phyloP scores from a whole-genome alignment of 30 jellyfish, hydroid and myxozoan genomes.

The Phacellophora camtschatica region DNA sequence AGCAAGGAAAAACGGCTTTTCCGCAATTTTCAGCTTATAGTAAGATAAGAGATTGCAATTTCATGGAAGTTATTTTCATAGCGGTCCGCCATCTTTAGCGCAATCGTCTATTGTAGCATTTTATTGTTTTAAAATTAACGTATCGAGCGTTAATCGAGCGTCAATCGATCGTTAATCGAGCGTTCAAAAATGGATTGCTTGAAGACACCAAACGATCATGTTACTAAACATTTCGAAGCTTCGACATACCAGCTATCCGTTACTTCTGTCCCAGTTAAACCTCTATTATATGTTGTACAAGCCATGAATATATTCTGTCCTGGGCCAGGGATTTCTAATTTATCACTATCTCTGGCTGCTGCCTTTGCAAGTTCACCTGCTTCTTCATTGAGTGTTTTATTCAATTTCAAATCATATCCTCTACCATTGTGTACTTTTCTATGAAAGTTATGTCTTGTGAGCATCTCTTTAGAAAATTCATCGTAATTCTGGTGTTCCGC shows the following conservation, averaged over 20 bases:
- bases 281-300: slow-evolving; percentile 68
- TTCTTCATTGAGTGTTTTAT: slow-evolving; percentile 27
- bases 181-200: no score
- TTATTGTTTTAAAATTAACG: no score
- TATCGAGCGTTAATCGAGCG: no score
- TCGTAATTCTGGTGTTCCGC: slow-evolving; percentile 31
- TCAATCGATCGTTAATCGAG: no score
- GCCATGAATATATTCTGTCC: slow-evolving; percentile 77
- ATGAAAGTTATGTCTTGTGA: slow-evolving; percentile 41
- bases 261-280: slow-evolving; percentile 73
- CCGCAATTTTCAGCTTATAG: no score
- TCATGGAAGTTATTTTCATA: no score
- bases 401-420: slow-evolving; percentile 25
- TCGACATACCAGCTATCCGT: slow-evolving; percentile 74
- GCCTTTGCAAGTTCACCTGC: slow-evolving; percentile 59
- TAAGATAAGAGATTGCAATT: no score
- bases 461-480: slow-evolving; percentile 40
- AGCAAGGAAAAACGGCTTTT: no score
- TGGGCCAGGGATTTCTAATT: slow-evolving; percentile 29
- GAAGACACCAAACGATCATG: no score
- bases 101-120: no score
- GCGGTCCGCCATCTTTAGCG: no score
- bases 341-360: slow-evolving; percentile 71
- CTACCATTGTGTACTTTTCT: slow-evolving; percentile 63
- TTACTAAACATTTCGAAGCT: no score